Base-by-base conservation (phyloP, 2,113 vertebrate genomes). In the Lethenteron reissneri region DNA sequence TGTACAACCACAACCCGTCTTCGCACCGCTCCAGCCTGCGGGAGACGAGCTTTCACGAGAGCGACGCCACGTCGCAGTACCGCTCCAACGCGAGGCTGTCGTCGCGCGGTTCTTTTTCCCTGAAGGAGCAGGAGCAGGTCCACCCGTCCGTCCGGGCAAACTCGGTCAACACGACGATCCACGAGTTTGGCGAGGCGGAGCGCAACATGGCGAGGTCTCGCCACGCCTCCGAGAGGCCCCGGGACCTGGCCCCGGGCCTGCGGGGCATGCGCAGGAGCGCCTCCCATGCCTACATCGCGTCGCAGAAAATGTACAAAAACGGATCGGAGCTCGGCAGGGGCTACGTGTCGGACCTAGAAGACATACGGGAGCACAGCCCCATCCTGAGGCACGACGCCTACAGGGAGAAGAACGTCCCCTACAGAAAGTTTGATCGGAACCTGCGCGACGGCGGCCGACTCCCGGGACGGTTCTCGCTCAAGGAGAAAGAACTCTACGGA, bases 351-450 rank as follows among this genome's bases (percentile, higher is more conserved):
- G 64, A 68, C 64, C 64, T 68, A n/a, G 64, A 68, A 25, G 64
- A 68, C n/a, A 68, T 68, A n/a, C 64, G 64, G n/a, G 64, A 68
- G 64, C 64, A 68, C 64, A 25, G 64, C 25, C 25, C 64, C 9
- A 25, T 17, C 25, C 25, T 25, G 25, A 68, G 64, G 64, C n/a
- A n/a, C 64, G 64, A 68, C n/a, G n/a, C 64, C n/a, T 68, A 68
- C 11, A n/a, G 64, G 25, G 64, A 68, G 25, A 68, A 68, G 64
- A 68, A 68, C 25, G 25, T 68, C 25, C 64, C n/a, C 64, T 68
- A 68, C 64, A n/a, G 64, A n/a, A 68, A 68, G 64, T 68, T 68
- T 68, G 64, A 68, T 68, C 64, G 64, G 9, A 68, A 68, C 64
- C 25, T 68, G n/a, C n/a, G 64, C 9, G 64, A 68, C 64, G 64